phyloP scores from a whole-genome alignment of 2,113 vertebrate genomes.

The Ictalurus furcatus region DNA sequence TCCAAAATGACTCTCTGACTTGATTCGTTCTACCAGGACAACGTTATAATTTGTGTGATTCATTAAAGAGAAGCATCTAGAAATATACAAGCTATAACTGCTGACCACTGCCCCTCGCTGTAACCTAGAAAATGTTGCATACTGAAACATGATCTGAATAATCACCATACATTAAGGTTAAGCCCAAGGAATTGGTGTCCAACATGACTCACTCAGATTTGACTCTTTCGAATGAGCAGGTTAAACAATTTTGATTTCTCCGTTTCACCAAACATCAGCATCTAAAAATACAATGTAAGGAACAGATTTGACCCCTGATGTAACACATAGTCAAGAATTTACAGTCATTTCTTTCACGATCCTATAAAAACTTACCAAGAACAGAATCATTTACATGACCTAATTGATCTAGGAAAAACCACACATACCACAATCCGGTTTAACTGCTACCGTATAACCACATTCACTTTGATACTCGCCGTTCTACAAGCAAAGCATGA shows the following conservation, averaged over 20 bases:
- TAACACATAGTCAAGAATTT: not conserved
- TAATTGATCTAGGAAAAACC: not conserved
- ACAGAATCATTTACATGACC: too few relatives aligned
- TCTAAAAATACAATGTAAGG: not conserved
- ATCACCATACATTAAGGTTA: not conserved
- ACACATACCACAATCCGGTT: not conserved
- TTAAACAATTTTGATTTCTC: too few relatives aligned
- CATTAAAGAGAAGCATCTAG: not conserved
- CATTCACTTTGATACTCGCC: not conserved
- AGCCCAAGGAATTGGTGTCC: not conserved
- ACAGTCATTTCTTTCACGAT: not conserved
- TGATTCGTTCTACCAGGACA: not conserved
- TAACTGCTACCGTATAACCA: not conserved
- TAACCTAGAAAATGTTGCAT: not conserved
- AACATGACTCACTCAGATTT: not conserved
- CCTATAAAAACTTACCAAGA: not conserved
- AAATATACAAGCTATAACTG: not conserved
- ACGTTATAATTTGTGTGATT: not conserved
- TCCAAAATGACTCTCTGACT: not conserved
- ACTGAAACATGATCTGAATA: not conserved
- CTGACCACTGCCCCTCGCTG: not conserved
- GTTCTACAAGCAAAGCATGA: not conserved
- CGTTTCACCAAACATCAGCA: not conserved
- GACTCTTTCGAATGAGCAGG: not conserved
- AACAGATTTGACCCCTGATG: not conserved